phyloP scores from a whole-genome alignment of 1,140 invertebrate species.

The Berghia stephanieae region DNA sequence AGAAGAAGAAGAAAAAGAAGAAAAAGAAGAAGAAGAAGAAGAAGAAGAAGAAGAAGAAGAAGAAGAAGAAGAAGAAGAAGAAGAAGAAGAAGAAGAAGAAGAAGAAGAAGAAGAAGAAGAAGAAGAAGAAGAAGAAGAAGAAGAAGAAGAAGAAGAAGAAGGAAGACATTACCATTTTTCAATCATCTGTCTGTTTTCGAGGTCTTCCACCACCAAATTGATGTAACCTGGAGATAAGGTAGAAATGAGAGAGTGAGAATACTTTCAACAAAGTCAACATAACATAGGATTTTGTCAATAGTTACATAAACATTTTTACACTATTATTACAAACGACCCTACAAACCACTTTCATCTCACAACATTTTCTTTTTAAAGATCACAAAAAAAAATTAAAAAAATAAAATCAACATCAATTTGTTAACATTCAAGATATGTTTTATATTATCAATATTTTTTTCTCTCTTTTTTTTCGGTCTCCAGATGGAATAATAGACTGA shows the following conservation, averaged over 20 bases:
- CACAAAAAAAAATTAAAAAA: no score
- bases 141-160: neutral
- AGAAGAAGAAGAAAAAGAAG: neutral
- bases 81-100: neutral
- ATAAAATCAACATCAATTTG: no score
- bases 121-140: neutral
- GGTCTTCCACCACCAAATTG: conserved; percentile 86
- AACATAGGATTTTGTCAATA: no score
- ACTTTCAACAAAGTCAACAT: no score
- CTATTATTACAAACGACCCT: no score
- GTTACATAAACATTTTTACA: no score
- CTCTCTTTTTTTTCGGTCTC: no score
- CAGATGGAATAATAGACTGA: no score
- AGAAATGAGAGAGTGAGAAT: neutral
- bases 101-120: neutral
- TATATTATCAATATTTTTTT: no score
- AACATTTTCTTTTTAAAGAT: no score
- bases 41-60: conserved; percentile 16
- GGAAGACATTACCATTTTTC: conserved; percentile 80
- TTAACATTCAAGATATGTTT: no score
- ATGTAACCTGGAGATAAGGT: conserved; percentile 76
- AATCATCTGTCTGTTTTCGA: conserved; percentile 83
- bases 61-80: neutral
- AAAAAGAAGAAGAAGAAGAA: neutral
- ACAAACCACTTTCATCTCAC: no score